Evolutionary conservation across 2,113 vertebrate species (phyloP).

Genomic region (Cottus gobio): DNA sequence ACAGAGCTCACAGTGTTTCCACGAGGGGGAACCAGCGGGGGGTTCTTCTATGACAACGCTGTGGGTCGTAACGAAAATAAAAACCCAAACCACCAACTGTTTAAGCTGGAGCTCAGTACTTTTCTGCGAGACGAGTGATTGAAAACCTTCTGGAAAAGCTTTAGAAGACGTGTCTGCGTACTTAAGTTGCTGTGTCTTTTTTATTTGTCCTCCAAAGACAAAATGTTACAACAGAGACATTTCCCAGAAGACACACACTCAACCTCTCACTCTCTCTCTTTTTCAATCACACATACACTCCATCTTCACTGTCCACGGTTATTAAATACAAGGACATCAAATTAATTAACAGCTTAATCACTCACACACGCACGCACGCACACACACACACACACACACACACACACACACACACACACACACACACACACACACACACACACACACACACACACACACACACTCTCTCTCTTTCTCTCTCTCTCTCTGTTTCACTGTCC

Average conservation of each 20-base stretch:
- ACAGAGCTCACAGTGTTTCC: too few species aligned
- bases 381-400: not conserved
- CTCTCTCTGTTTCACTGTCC: conserved; percentile 25
- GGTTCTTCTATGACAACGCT: too few species aligned
- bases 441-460: conserved; percentile 26
- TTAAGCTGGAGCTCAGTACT: not conserved
- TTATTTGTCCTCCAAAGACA: conserved; percentile 3
- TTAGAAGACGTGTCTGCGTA: not conserved
- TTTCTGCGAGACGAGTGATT: not conserved
- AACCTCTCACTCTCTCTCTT: not conserved
- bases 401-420: conserved; percentile 22
- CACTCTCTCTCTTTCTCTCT: conserved; percentile 41
- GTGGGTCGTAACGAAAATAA: too few species aligned
- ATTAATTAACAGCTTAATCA: conserved; percentile 80
- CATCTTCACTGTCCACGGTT: conserved; percentile 67
- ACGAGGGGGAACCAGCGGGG: too few species aligned
- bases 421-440: conserved; percentile 6
- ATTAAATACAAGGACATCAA: conserved; percentile 80
- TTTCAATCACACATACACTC: conserved; percentile 2
- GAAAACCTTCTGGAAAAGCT: not conserved
- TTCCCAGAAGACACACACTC: conserved; percentile 23
- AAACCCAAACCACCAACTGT: not conserved
- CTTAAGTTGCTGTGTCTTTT: not conserved
- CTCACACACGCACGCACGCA: conserved; percentile 12
- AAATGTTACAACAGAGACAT: conserved; percentile 31